Conservation (phyloP, 2,113 vertebrate species). For the Myodes glareolus region DNA sequence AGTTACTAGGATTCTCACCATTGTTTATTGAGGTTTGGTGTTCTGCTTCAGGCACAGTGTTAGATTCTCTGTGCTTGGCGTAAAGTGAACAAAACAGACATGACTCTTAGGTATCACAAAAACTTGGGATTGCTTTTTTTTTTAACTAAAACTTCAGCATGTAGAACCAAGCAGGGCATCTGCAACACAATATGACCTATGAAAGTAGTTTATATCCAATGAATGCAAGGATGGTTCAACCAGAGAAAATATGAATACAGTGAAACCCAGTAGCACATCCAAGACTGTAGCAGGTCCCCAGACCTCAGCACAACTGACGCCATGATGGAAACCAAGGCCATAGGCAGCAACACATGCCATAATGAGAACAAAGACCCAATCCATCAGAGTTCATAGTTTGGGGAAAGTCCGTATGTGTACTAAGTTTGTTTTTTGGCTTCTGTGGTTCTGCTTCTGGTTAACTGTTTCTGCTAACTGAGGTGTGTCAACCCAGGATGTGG, state of each 20-base stretch:
- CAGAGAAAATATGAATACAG: neutral
- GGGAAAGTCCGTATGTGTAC: neutral
- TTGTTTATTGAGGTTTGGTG: slow-evolving; percentile 45
- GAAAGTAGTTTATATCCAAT: neutral
- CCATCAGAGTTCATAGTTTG: too few species aligned
- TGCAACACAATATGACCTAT: neutral
- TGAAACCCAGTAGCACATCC: neutral
- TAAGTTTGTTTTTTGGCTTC: neutral
- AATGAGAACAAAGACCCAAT: neutral
- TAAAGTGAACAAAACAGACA: slow-evolving; percentile 1
- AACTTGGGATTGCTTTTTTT: neutral
- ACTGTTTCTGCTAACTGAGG: neutral
- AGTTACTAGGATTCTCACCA: slow-evolving; percentile 39
- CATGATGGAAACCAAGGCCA: neutral
- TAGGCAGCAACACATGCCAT: neutral
- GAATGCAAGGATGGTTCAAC: slow-evolving; percentile 43
- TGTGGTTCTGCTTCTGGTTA: neutral
- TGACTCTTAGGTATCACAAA: slow-evolving; percentile 14
- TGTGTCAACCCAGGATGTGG: neutral
- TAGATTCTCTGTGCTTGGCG: neutral
- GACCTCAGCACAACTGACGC: neutral
- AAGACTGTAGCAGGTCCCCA: neutral
- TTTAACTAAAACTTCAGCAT: neutral
- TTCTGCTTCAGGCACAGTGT: neutral
- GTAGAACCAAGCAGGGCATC: neutral